Percentiles rank a stretch among this genome's conserved stretches.
Conservation (phyloP, 30 jellyfish, hydroid and myxozoan genomes). For the Sanderia malayensis region DNA sequence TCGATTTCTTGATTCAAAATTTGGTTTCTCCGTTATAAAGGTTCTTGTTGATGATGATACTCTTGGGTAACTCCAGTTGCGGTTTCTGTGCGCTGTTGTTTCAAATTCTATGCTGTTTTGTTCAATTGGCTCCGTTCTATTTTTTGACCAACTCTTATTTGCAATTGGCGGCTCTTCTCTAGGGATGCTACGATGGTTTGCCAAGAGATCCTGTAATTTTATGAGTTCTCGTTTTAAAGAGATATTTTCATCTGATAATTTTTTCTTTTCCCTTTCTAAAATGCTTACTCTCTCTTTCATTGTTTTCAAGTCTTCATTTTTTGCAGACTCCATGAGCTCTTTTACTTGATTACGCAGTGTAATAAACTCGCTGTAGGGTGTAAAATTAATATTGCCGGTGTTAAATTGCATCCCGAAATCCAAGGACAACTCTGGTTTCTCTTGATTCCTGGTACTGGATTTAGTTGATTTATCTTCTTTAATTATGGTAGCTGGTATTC, state of each 20-base stretch:
- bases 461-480: not conserved
- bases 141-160: not conserved
- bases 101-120: not conserved
- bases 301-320: not conserved
- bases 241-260: not conserved
- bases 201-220: not conserved
- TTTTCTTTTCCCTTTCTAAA: not conserved
- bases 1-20: not conserved
- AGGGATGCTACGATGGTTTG: not conserved
- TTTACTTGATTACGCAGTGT: not conserved
- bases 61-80: not conserved
- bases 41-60: not conserved
- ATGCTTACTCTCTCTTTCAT: not conserved
- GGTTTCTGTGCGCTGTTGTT: conserved; percentile 1
- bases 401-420: not conserved
- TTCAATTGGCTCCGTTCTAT: not conserved
- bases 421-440: not conserved
- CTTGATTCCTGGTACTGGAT: not conserved
- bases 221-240: not conserved
- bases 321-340: not conserved
- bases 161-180: not conserved
- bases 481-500: not conserved
- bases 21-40: not conserved
- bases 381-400: not conserved
- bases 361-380: not conserved